Evolutionary conservation across 2,113 vertebrate species (phyloP).

Genomic region (Piprites chloris): DNA sequence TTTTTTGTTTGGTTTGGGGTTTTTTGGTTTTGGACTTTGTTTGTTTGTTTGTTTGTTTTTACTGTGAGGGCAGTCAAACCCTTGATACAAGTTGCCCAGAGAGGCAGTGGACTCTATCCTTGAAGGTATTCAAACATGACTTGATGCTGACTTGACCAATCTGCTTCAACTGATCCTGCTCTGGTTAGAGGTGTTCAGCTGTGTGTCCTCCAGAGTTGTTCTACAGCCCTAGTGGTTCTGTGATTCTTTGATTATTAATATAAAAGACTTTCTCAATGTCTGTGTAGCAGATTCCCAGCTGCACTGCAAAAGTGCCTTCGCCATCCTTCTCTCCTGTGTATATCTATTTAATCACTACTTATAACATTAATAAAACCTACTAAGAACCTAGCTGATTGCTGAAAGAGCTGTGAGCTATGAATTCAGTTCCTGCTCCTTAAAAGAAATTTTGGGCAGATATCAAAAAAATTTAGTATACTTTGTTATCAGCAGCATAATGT

Average conservation of each 20-base stretch:
- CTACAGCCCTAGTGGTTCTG: background rate
- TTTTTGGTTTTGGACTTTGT: too few relatives aligned
- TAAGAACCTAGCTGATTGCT: background rate
- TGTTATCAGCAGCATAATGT: background rate
- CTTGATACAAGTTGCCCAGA: background rate
- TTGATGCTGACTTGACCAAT: background rate
- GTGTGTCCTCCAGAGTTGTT: background rate
- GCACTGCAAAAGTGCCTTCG: background rate
- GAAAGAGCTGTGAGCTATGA: background rate
- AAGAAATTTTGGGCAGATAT: background rate
- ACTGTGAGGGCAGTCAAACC: background rate
- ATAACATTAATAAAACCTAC: background rate
- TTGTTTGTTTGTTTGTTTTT: fast-evolving
- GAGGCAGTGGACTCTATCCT: background rate
- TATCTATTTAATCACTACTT: constrained; percentile 5
- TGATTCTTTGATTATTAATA: background rate
- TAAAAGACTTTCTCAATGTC: background rate
- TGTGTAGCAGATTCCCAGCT: background rate
- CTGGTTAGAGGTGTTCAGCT: background rate
- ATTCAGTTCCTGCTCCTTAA: background rate
- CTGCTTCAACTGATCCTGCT: background rate
- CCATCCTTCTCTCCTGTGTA: background rate
- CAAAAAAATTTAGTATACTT: background rate
- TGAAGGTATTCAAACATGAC: background rate
- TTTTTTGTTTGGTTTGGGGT: too few relatives aligned